phyloP scores from a whole-genome alignment of 2,797 vertebrate species.

The Basileuterus tristriatus region DNA sequence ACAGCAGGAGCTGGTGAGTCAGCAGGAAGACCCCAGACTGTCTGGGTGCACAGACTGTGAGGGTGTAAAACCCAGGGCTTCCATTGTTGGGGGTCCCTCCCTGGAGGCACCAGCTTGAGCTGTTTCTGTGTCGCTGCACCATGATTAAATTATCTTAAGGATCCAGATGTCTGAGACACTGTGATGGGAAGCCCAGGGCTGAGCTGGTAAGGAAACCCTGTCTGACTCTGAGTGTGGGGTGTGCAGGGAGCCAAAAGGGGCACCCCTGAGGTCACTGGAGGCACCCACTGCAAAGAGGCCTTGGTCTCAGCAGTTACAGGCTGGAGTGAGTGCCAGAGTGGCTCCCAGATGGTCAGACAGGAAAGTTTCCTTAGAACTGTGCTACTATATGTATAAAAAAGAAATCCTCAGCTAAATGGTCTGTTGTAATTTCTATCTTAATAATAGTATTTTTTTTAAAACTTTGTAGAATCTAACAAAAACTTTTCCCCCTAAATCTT shows the following conservation, averaged over 20 bases:
- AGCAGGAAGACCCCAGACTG: neutral
- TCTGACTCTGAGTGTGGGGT: neutral
- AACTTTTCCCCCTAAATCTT: neutral
- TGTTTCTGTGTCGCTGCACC: neutral
- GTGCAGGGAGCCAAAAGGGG: neutral
- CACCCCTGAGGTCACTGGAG: neutral
- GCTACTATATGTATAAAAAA: neutral
- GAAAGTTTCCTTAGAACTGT: neutral
- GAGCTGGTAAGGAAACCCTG: neutral
- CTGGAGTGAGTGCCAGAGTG: neutral
- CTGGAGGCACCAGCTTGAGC: neutral
- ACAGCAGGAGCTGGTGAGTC: neutral
- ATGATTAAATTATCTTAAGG: rapidly evolving
- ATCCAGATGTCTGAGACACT: neutral
- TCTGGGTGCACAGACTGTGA: neutral
- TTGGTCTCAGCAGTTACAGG: neutral
- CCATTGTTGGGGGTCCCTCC: neutral
- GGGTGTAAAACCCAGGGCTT: neutral
- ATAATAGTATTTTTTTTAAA: neutral
- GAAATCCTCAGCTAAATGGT: neutral
- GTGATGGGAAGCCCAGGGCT: rapidly evolving
- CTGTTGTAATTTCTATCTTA: neutral
- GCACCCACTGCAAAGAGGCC: neutral
- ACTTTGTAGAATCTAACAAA: neutral
- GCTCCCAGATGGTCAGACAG: neutral